These are phyloP conservation scores for Natrix natrix DNA, from an alignment of 2,797 vertebrate genomes.

Conservation along the genomic window DNA sequence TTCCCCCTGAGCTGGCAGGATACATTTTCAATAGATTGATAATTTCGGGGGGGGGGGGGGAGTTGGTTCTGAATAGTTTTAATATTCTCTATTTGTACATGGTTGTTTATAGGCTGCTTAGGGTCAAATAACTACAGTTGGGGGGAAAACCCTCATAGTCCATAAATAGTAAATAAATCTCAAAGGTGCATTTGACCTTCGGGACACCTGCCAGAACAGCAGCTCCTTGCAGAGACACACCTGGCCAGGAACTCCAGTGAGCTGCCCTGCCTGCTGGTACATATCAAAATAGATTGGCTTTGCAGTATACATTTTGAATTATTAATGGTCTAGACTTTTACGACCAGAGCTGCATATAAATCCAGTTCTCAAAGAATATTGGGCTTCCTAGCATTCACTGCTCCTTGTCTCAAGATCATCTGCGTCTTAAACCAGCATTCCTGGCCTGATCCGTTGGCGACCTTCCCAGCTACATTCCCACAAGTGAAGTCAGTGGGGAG, in stretches of 20 bases:
- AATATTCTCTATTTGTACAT: not conserved
- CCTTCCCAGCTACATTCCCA: not conserved
- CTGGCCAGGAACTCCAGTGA: not conserved
- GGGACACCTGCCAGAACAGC: fast-evolving
- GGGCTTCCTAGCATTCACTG: not conserved
- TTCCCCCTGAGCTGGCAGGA: not conserved
- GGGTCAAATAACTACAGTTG: not conserved
- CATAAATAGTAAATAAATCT: not conserved
- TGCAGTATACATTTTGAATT: not conserved
- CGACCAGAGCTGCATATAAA: not conserved
- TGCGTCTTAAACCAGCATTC: not conserved
- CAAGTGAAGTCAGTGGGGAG: not conserved
- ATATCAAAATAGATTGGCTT: not conserved
- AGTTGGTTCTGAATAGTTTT: not conserved
- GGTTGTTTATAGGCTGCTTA: not conserved
- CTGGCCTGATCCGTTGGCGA: not conserved
- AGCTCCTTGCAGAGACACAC: not conserved
- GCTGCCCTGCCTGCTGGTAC: not conserved
- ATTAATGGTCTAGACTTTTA: not conserved
- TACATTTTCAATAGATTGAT: not conserved
- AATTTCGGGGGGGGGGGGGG: not conserved
- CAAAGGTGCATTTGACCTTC: not conserved
- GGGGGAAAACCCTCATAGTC: not conserved
- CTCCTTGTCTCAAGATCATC: not conserved
- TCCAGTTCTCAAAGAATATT: not conserved